Conservation (phyloP, 2,113 vertebrate species). For the Casuarius casuarius region DNA sequence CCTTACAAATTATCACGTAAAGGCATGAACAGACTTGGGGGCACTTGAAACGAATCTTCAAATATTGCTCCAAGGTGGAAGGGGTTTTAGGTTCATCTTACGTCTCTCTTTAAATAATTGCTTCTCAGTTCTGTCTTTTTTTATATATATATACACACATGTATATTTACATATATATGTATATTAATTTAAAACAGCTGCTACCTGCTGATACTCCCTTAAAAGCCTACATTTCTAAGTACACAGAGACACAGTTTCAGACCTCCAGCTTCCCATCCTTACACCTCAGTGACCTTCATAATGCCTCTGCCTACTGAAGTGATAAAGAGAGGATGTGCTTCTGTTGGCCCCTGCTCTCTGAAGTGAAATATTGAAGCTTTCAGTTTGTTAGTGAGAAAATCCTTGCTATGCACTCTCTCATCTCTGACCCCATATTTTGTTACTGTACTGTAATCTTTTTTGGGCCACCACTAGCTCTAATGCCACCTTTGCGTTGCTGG, state of each 20-base stretch:
- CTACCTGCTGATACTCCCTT: constrained; percentile 7
- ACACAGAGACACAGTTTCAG: constrained; percentile 22
- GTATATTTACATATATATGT: background rate
- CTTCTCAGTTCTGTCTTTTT: background rate
- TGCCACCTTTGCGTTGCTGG: background rate
- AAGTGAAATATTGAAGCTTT: constrained; percentile 58
- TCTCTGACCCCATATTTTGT: constrained; percentile 7
- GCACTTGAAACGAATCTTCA: background rate
- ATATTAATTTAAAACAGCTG: constrained; percentile 7
- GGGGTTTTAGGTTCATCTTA: background rate
- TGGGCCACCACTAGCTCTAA: background rate
- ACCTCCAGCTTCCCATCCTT: constrained; percentile 41
- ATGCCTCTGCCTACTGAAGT: constrained; percentile 52
- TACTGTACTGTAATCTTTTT: background rate
- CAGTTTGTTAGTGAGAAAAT: constrained; percentile 53
- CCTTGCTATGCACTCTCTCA: constrained; percentile 18
- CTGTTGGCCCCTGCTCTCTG: constrained; percentile 18
- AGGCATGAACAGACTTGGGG: background rate
- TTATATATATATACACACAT: background rate
- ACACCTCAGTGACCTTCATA: constrained; percentile 61
- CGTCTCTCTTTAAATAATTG: background rate
- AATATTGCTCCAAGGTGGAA: background rate
- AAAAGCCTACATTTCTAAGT: background rate
- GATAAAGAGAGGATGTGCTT: constrained; percentile 49
- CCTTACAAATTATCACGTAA: background rate